Conservation (phyloP, 2,113 vertebrate species). For the Phylloscopus whistleri region DNA sequence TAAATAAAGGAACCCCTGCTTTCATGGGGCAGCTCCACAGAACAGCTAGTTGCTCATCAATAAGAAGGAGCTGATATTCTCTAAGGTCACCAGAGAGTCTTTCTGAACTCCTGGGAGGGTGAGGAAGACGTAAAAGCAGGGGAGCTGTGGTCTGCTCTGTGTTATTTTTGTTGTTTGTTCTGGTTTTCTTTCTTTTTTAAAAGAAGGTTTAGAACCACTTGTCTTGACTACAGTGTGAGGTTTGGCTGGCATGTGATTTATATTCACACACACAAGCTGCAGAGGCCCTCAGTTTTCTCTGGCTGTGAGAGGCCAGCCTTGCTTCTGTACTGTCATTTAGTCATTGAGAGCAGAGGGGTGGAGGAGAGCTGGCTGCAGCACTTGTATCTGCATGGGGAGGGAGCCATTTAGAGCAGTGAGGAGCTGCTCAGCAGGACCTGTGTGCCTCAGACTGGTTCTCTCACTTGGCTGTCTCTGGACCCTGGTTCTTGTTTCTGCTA, state of each 20-base stretch:
- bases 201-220: neutral
- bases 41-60: neutral
- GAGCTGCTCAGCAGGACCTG: neutral
- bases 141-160: neutral
- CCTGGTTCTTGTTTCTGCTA: fast-evolving
- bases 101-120: neutral
- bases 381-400: neutral
- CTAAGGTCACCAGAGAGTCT: neutral
- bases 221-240: neutral
- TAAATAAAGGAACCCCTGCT: neutral
- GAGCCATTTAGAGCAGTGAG: neutral
- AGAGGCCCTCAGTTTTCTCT: neutral
- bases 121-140: neutral
- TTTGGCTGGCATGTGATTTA: neutral
- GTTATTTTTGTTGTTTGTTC: neutral
- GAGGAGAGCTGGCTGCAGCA: neutral
- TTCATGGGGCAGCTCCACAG: neutral
- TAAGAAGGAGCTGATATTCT: neutral
- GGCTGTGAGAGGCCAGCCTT: neutral
- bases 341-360: neutral
- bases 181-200: neutral
- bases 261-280: neutral
- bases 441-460: neutral
- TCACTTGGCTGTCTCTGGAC: neutral
- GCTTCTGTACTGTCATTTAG: neutral